These are phyloP conservation scores for Umimayanthus chanpuru DNA, from an alignment of 92 coral and sea anemone genomes.

Conservation along the genomic window DNA sequence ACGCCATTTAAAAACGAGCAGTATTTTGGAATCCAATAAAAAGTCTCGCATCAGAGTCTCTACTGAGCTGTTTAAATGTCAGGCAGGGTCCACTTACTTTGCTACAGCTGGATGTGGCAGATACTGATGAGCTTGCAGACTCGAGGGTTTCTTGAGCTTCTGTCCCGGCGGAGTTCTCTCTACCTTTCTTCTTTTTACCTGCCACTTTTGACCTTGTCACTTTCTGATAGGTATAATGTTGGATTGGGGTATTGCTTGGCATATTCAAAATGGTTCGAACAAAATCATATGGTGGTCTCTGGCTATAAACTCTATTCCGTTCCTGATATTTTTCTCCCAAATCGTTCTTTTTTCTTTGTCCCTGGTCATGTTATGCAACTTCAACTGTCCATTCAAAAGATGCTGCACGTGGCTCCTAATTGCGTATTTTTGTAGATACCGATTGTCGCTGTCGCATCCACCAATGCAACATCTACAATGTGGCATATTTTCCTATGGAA, in stretches of 20 bases:
- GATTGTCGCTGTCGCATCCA: conserved; percentile 32
- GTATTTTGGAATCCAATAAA: conserved; percentile 49
- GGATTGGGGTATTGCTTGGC: too few relatives aligned
- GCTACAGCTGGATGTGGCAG: not conserved
- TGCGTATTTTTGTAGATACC: conserved; percentile 12
- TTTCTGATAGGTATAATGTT: too few relatives aligned
- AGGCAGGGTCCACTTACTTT: conserved; percentile 26
- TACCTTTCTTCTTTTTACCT: too few relatives aligned
- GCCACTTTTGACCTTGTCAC: too few relatives aligned
- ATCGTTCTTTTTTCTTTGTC: too few relatives aligned
- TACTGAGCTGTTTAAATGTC: conserved; percentile 36
- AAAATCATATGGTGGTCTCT: too few relatives aligned
- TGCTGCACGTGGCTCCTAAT: conserved; percentile 19
- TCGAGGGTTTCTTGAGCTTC: too few relatives aligned
- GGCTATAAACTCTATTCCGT: too few relatives aligned
- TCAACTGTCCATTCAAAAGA: conserved; percentile 25
- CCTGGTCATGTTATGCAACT: conserved; percentile 21
- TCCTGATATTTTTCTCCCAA: not conserved
- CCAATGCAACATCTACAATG: conserved; percentile 41
- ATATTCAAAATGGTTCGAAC: too few relatives aligned
- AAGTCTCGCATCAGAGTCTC: conserved; percentile 47
- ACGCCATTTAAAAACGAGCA: conserved; percentile 29
- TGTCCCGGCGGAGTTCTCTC: too few relatives aligned
- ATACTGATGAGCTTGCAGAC: too few relatives aligned
- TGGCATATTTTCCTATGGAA: conserved; percentile 36